Conservation (phyloP, 1,140 invertebrate species). For the Chlorops oryzae region DNA sequence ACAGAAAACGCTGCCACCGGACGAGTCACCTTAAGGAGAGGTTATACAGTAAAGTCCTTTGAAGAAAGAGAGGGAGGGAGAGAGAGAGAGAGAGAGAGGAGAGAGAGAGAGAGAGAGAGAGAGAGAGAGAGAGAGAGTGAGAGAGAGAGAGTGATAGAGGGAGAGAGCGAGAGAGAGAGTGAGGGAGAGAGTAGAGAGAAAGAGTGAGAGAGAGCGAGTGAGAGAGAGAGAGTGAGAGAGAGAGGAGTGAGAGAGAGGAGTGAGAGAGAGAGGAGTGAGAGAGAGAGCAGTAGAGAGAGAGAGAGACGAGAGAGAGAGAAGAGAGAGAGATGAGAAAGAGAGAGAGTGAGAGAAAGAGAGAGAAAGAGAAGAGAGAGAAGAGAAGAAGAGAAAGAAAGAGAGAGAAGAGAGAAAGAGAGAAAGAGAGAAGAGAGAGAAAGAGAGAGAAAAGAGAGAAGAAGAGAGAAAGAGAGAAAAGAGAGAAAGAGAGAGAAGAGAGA, state of each 20-base stretch:
- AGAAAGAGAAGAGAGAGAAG: background rate
- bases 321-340: background rate
- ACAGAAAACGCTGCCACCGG: too few species aligned
- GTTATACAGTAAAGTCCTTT: too few species aligned
- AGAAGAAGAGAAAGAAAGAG: background rate
- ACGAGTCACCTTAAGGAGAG: too few species aligned
- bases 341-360: background rate
- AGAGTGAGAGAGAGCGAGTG: background rate
- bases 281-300: background rate
- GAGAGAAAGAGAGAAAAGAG: background rate
- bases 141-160: background rate
- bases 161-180: background rate
- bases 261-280: background rate
- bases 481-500: background rate
- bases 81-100: background rate
- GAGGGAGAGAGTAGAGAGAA: background rate
- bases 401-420: background rate
- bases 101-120: background rate
- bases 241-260: background rate
- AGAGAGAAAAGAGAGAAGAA: background rate
- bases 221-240: background rate
- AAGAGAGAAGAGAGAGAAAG: background rate
- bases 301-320: background rate
- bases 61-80: too few species aligned
- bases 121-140: background rate